Base-by-base conservation (phyloP, 2,797 vertebrate species). In the Lates japonicus region DNA sequence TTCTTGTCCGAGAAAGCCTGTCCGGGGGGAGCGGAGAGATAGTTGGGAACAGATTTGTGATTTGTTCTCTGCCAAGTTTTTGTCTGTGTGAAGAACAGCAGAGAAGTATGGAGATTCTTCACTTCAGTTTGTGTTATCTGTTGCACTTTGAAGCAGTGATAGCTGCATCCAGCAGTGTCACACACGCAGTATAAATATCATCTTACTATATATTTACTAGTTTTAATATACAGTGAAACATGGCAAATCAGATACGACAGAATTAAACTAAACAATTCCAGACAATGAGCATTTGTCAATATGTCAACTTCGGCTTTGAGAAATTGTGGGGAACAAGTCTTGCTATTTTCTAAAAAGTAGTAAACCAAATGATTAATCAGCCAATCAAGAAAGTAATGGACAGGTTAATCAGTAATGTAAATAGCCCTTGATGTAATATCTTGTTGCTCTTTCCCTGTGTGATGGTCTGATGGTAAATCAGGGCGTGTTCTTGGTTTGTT, bases 21-120 rank as follows among this genome's bases (percentile, higher is more conserved):
- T 60, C 37, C 9, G 44, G 1, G 70, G 71, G 61, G 37, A 46
- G 57, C 20, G n/a, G 62, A 49, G 41, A 42, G 84, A 85, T 81
- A 58, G 74, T 78, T 88, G 86, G 79, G 83, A 88, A 88, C 75
- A 60, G 25, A 80, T 87, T 75, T 49, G 60, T 65, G 20, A 61
- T 76, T 70, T 42, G 48, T 37, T 70, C 44, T 70, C 68, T 77
- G 82, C 82, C 80, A 87, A 82, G 64, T 69, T 81, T 87, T 76
- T 73, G 57, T 42, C 57, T 66, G 42, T 61, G 49, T 52, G 5
- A 82, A 60, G 41, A 29, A 55, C 57, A 79, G 60, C n/a, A 41
- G 42, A 73, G 66, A 58, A 69, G 35, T 46, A 33, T 9, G 2
- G n/a, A 67, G 57, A 33, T 33, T 70, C 66, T 88, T 49, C 20